Base-by-base conservation (phyloP, 2,113 vertebrate species). In the Rostratula benghalensis region DNA sequence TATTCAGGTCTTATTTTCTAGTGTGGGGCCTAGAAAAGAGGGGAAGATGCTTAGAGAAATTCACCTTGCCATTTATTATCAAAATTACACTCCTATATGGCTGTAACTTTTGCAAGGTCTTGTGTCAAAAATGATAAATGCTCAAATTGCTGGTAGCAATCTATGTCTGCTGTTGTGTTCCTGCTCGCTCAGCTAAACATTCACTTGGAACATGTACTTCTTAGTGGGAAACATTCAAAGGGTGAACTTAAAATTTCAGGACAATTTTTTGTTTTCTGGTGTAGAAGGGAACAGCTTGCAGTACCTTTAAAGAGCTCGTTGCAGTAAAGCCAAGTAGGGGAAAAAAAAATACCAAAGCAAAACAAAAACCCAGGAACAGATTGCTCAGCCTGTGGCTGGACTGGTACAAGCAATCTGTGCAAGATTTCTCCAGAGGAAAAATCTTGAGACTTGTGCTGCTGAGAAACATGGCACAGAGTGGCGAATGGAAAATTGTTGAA, bases 371-470 rank as follows among this genome's bases (percentile, higher is more conserved):
- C 24, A 68, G 83, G 73, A 95, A 94, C 90, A 95, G 90, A 97
- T 93, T 96, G 94, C 93, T 90, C 94, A 95, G 83, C 90, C 94
- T 91, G 83, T 96, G 91, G 92, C 94, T 95, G 94, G 80, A 68
- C 96, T 94, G 91, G 91, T 96, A 83, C 28, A 6, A 95, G 88
- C 93, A 96, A 95, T 96, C 94, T 94, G 95, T 95, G 94, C 63
- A 54, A 83, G 74, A 93, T 95, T 97, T 97, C 89, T 94, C 94
- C 60, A 90, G 94, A 93, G 89, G 88, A 84, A 92, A 89, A 88
- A 73, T 91, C 89, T 65, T 75, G 75, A 89, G 77, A 20, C 64
- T 92, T 67, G 25, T 59, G 68, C 76, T 91, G 53, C 81, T 93
- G 75, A 61, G 79, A 92, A 88, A 77, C 30, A 8, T 0, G 1